phyloP scores from a whole-genome alignment of 2,113 vertebrate species.

The Columbina picui region DNA sequence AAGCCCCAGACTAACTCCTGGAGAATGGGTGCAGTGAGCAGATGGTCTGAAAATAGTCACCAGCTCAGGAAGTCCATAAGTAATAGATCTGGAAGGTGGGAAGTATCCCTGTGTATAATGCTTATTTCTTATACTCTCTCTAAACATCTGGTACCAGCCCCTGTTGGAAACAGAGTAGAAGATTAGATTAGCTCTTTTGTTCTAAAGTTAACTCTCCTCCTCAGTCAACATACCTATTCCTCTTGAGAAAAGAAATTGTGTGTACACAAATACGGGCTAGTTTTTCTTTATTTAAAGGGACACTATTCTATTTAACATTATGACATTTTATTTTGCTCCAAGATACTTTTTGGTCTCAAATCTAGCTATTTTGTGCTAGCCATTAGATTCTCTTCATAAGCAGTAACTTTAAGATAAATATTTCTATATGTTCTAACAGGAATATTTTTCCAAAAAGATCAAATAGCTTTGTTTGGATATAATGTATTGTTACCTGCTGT shows the following conservation, averaged over 20 bases:
- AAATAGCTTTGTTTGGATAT: not conserved
- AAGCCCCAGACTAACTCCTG: conserved; percentile 39
- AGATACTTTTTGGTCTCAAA: not conserved
- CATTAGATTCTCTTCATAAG: not conserved
- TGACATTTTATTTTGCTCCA: not conserved
- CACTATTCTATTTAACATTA: not conserved
- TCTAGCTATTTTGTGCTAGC: not conserved
- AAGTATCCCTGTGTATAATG: not conserved
- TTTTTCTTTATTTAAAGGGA: not conserved
- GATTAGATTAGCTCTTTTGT: not conserved
- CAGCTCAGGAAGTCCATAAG: conserved; percentile 39
- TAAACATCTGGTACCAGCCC: conserved; percentile 1
- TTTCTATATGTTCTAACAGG: not conserved
- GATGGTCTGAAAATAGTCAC: conserved; percentile 60
- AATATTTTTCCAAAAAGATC: not conserved
- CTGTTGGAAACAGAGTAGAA: not conserved
- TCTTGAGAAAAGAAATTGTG: not conserved
- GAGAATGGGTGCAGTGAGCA: conserved; percentile 33
- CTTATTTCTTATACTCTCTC: not conserved
- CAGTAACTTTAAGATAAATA: not conserved
- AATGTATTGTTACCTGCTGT: not conserved
- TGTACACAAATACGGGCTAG: not conserved
- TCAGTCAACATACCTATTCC: not conserved
- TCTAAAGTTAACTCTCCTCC: not conserved
- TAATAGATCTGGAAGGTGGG: conserved; percentile 11